Conservation (phyloP, 2,113 vertebrate species). For the Uria aalge region DNA sequence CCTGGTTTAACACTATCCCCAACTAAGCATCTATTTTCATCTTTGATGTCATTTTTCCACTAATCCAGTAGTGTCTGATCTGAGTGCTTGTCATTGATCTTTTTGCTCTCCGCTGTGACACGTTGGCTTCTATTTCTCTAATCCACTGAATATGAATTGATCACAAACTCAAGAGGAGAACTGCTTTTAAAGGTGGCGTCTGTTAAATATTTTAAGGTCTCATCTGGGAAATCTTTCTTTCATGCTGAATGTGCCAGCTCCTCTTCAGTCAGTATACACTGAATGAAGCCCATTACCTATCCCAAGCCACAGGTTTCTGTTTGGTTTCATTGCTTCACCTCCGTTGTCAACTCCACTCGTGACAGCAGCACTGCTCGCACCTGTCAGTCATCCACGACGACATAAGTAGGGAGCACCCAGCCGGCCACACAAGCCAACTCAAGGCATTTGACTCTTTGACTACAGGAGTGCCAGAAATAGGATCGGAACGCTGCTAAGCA, state of each 20-base stretch:
- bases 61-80: neutral
- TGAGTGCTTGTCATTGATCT: neutral
- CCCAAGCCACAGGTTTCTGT: neutral
- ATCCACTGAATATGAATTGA: neutral
- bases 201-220: neutral
- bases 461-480: neutral
- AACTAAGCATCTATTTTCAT: neutral
- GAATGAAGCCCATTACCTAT: rapidly evolving
- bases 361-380: neutral
- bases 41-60: neutral
- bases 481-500: neutral
- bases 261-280: neutral
- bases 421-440: neutral
- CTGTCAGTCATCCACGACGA: rapidly evolving
- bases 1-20: neutral
- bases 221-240: neutral
- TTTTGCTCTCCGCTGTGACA: neutral
- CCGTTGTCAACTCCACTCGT: rapidly evolving
- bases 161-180: neutral
- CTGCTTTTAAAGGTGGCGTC: neutral
- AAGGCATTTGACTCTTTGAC: neutral
- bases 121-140: neutral
- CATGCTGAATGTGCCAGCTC: neutral
- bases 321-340: neutral
- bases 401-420: rapidly evolving